Evolutionary conservation across 2,113 vertebrate genomes (phyloP).

Genomic region (Melanocharis versteri): DNA sequence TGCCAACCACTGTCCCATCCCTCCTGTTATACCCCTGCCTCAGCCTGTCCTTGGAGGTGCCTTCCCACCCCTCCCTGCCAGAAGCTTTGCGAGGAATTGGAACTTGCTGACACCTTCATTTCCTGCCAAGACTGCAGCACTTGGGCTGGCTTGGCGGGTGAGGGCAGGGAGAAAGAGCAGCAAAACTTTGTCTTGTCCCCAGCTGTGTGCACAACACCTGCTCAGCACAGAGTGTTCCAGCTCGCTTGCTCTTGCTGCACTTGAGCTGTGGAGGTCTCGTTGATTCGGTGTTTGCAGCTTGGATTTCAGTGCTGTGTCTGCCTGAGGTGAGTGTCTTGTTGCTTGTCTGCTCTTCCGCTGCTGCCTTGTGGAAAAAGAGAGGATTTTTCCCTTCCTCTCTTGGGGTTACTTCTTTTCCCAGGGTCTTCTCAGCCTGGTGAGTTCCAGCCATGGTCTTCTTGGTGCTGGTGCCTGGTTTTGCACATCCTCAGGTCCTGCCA

Average conservation of each 20-base stretch:
- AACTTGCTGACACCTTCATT: background rate
- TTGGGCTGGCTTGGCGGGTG: background rate
- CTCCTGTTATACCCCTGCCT: background rate
- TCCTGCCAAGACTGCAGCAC: background rate
- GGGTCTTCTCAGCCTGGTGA: background rate
- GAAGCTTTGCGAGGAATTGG: background rate
- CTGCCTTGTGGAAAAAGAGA: background rate
- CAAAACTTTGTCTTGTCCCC: background rate
- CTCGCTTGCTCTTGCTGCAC: background rate
- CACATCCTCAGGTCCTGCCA: fast-evolving
- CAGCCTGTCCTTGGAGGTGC: background rate
- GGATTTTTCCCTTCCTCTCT: background rate
- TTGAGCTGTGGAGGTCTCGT: fast-evolving
- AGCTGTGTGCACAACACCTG: background rate
- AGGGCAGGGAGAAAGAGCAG: background rate
- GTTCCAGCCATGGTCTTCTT: background rate
- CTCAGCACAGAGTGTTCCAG: background rate
- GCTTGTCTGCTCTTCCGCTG: background rate
- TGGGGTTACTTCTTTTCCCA: background rate
- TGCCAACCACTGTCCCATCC: background rate
- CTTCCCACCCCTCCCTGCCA: background rate
- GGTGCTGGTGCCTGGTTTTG: background rate
- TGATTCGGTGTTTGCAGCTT: background rate
- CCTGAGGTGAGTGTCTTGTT: background rate
- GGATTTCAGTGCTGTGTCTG: background rate